Conservation (phyloP, 2,888 invertebrate species). For the Apoderus coryli region DNA sequence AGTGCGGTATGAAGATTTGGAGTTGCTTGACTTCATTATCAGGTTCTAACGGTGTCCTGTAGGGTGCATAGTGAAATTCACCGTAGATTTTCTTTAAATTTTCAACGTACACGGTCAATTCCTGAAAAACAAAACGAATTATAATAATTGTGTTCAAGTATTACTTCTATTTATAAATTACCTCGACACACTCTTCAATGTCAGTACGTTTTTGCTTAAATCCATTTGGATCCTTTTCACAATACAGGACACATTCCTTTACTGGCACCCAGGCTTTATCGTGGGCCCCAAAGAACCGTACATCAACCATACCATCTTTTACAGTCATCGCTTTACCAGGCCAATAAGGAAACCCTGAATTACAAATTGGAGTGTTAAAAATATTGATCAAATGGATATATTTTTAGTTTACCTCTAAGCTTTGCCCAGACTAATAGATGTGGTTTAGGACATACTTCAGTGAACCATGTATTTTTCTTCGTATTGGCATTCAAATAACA, state of each 20-base stretch:
- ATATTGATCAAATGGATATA: not conserved
- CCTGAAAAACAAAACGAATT: constrained; percentile 32
- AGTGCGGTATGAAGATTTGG: constrained; percentile 44
- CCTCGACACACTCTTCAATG: constrained; percentile 47
- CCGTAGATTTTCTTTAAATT: constrained; percentile 59
- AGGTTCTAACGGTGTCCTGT: constrained; percentile 53
- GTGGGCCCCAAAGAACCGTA: constrained; percentile 89
- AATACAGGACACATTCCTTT: constrained; percentile 72
- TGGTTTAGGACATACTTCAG: constrained; percentile 79
- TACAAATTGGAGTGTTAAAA: constrained; percentile 5
- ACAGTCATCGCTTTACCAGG: constrained; percentile 82
- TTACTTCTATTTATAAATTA: too few relatives aligned
- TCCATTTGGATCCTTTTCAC: constrained; percentile 56
- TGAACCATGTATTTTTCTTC: constrained; percentile 72
- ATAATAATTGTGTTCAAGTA: constrained; percentile 3
- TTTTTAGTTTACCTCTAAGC: constrained; percentile 49
- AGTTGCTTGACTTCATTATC: constrained; percentile 45
- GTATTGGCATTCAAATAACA: constrained; percentile 81
- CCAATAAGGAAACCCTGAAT: constrained; percentile 85
- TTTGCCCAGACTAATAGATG: constrained; percentile 93
- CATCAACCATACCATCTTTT: constrained; percentile 59
- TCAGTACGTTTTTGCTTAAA: constrained; percentile 43
- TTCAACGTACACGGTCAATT: constrained; percentile 61
- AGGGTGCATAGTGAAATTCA: constrained; percentile 56
- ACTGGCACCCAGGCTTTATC: constrained; percentile 84